These are phyloP conservation scores for Marasmarcha lunaedactyla DNA, from an alignment of 2,888 invertebrate genomes.

Conservation along the genomic window DNA sequence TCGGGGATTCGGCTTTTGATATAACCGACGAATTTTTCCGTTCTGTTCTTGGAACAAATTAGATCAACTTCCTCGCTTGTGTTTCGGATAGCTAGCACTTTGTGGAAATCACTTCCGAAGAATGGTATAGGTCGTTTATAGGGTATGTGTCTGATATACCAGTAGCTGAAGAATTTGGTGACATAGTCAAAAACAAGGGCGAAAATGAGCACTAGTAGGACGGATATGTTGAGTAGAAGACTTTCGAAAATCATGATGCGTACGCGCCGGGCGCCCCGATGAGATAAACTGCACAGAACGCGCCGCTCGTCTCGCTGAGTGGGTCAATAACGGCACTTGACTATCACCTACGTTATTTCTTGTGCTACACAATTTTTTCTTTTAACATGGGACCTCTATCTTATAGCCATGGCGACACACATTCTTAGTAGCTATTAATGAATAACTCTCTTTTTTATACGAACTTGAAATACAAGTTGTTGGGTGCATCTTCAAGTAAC, in stretches of 20 bases:
- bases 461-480: no score
- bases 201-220: conserved; percentile 35
- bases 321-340: conserved; percentile 53
- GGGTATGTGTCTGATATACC: conserved; percentile 55
- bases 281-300: conserved; percentile 31
- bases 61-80: conserved; percentile 45
- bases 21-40: conserved; percentile 47
- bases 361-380: not conserved
- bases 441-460: no score
- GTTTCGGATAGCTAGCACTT: conserved; percentile 40
- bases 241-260: conserved; percentile 64
- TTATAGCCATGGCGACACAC: no score
- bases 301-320: conserved; percentile 26
- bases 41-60: conserved; percentile 35
- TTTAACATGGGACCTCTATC: no score
- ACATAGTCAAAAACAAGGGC: conserved; percentile 54
- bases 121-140: conserved; percentile 46
- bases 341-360: conserved; percentile 15
- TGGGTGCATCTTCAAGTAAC: no score
- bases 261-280: conserved; percentile 20
- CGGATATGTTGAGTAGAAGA: conserved; percentile 41
- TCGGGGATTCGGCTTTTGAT: conserved; percentile 58
- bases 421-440: no score
- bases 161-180: conserved; percentile 61
- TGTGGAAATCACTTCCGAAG: conserved; percentile 51